Conservation (phyloP, 2,113 vertebrate genomes). For the Cyphomyrus plagiostoma region DNA sequence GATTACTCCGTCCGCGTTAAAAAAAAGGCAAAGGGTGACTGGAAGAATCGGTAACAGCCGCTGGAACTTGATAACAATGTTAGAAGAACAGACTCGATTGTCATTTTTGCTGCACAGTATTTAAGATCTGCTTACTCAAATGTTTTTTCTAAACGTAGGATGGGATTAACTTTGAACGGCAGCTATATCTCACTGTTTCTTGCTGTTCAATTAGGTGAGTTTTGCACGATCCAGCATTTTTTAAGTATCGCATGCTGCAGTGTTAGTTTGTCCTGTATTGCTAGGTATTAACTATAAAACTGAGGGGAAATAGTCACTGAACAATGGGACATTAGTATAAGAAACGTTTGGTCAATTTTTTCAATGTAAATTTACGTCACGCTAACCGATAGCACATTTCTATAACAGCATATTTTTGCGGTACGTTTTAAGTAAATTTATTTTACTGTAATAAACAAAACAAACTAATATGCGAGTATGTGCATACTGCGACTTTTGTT, state of each 20-base stretch:
- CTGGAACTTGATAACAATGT: constrained; percentile 77
- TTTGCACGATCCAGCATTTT: constrained; percentile 15
- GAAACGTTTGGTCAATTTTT: neutral
- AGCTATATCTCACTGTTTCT: constrained; percentile 84
- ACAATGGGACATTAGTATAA: neutral
- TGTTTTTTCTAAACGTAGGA: constrained; percentile 90
- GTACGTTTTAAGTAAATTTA: neutral
- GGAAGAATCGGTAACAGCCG: constrained; percentile 47
- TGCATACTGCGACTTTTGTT: neutral
- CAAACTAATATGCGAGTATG: neutral
- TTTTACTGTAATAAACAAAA: neutral
- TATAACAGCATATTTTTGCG: neutral
- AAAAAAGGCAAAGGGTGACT: neutral
- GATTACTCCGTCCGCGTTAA: neutral
- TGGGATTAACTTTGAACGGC: constrained; percentile 93
- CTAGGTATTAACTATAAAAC: neutral
- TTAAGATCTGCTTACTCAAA: constrained; percentile 77
- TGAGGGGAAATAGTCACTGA: neutral
- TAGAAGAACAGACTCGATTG: constrained; percentile 66
- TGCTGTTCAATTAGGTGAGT: constrained; percentile 89
- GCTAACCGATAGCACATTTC: neutral
- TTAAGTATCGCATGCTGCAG: neutral
- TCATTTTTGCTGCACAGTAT: constrained; percentile 72
- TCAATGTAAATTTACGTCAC: neutral
- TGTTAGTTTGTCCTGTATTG: neutral